Evolutionary conservation across 2,888 invertebrate genomes (phyloP).

Genomic region (Ormyrus thymus): DNA sequence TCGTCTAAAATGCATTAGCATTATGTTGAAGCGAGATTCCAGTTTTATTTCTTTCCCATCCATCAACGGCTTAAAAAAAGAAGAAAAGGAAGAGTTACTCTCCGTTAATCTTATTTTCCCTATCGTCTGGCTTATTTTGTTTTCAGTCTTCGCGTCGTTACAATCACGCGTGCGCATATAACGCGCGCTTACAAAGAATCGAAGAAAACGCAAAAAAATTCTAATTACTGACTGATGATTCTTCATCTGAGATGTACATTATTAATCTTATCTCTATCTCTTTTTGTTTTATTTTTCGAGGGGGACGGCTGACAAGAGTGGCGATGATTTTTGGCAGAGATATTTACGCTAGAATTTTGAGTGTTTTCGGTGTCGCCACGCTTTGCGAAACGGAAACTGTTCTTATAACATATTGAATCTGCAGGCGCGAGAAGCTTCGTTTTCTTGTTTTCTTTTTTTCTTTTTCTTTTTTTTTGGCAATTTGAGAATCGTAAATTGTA

Average conservation of each 20-base stretch:
- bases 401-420: background rate
- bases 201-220: slow-evolving; percentile 39
- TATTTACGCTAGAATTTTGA: slow-evolving; percentile 23
- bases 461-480: slow-evolving; percentile 40
- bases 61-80: slow-evolving; percentile 42
- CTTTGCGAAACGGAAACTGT: slow-evolving; percentile 1
- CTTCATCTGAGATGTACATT: slow-evolving; percentile 7
- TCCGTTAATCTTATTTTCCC: slow-evolving; percentile 32
- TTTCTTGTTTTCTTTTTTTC: background rate
- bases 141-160: slow-evolving; percentile 55
- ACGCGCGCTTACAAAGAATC: slow-evolving; percentile 45
- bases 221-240: slow-evolving; percentile 15
- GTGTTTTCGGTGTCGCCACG: background rate
- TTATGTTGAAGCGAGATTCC: slow-evolving; percentile 37
- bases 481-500: slow-evolving; percentile 40
- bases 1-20: slow-evolving; percentile 23
- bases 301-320: slow-evolving; percentile 46
- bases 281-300: slow-evolving; percentile 14
- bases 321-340: slow-evolving; percentile 39
- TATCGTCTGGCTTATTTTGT: slow-evolving; percentile 43
- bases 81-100: slow-evolving; percentile 36
- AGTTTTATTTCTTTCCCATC: slow-evolving; percentile 19
- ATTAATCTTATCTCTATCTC: background rate
- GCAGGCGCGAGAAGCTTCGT: slow-evolving; percentile 22
- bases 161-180: slow-evolving; percentile 27